Evolutionary conservation across 2,888 invertebrate species (phyloP), one percentile per base, ranked within the genome.

Genomic region (Hydriomena furcata): DNA sequence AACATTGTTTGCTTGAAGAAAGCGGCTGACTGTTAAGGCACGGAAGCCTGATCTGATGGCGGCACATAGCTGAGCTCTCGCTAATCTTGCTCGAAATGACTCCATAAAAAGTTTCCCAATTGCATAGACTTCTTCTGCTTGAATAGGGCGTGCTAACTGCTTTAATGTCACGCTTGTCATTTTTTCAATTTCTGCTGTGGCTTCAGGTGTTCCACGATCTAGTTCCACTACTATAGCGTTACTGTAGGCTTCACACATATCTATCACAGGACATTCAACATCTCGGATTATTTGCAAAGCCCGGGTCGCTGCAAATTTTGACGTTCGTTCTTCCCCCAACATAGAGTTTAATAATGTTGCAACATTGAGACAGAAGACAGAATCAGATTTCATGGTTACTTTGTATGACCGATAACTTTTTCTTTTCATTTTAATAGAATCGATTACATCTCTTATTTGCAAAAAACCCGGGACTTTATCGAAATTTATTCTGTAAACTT

Each of bases 181-280:
- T 49, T 67, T 71, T 54, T 87, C 83, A 32, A 92, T 73, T 1
- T 80, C 72, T 37, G 61, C 64, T 5, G 91, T 84, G 11, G 75
- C 67, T 10, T 83, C 79, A 0, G 79, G 58, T 24, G 79, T 70
- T 7, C 85, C 87, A 1, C 82, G 78, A 40, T 82, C 75, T 1
- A 87, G 68, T 59, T 91, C 91, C 41, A 92, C 65, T 63, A 87
- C 78, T 11, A 92, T 76, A 1, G 85, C 85, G 41, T 86, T 88
- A 23, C 83, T 76, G 53, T 91, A 91, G 1, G 85, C 76, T 46
- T 91, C 88, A 52, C 90, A 91, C 21, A 89, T 65, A 55, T 91
- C 82, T 7, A 81, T 66, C 7, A 88, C 63, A 38, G 75, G 70
- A 60, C 90, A 81, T 55, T 85, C 66, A 8, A 81, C 71, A 53